Conservation (phyloP, 2,888 invertebrate species). For the Synergus umbraculus region DNA sequence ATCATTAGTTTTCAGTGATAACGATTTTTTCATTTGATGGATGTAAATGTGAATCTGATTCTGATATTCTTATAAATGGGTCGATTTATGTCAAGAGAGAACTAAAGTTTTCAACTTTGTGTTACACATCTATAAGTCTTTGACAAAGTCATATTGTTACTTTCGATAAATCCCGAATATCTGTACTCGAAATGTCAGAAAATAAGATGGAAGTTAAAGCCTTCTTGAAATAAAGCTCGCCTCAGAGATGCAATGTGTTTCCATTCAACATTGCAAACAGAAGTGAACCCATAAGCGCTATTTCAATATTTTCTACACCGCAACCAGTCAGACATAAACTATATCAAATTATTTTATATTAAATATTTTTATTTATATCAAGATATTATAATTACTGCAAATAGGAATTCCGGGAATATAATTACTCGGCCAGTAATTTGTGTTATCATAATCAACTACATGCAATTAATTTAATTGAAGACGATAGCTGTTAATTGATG, state of each 20-base stretch:
- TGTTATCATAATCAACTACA: no score
- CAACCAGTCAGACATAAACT: no score
- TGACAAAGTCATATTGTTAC: slow-evolving; percentile 20
- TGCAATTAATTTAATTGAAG: no score
- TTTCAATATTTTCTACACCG: slow-evolving; percentile 20
- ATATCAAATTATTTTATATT: no score
- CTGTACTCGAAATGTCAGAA: slow-evolving; percentile 1
- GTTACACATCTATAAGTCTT: neutral
- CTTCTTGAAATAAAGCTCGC: slow-evolving; percentile 24
- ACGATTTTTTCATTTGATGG: neutral
- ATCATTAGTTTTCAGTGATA: neutral
- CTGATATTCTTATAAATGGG: neutral
- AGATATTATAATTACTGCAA: no score
- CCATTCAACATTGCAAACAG: neutral
- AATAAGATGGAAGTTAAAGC: slow-evolving; percentile 28
- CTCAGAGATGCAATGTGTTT: slow-evolving; percentile 12
- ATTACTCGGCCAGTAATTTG: no score
- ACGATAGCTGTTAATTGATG: no score
- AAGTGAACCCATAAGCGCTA: slow-evolving; percentile 12
- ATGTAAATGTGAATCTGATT: neutral
- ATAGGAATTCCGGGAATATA: no score
- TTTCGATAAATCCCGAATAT: slow-evolving; percentile 16
- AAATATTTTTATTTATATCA: no score
- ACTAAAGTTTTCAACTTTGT: neutral
- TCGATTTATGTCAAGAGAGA: neutral